phyloP scores from a whole-genome alignment of 2,888 invertebrate species.

The Reticulitermes lucifugus region DNA sequence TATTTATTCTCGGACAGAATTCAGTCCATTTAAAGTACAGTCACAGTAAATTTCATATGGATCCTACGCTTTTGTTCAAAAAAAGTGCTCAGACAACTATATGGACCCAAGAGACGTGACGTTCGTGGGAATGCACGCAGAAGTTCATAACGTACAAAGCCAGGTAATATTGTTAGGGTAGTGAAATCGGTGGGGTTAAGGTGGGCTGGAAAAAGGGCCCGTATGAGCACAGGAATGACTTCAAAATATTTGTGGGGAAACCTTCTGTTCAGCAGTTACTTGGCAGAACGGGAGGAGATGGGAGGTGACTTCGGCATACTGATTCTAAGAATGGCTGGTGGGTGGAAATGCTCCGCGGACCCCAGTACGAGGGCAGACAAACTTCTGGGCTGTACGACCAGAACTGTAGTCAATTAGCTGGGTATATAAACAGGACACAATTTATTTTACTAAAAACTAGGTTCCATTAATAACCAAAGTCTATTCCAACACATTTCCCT shows the following conservation, averaged over 20 bases:
- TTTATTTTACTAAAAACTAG: no score
- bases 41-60: neutral
- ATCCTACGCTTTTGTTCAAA: neutral
- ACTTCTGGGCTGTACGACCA: no score
- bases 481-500: no score
- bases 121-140: neutral
- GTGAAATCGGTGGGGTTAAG: neutral
- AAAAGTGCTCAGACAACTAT: neutral
- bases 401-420: no score
- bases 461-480: no score
- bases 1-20: constrained; percentile 15
- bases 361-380: no score
- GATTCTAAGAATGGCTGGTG: no score
- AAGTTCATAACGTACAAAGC: neutral
- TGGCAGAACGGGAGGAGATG: neutral
- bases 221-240: neutral
- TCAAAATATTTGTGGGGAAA: neutral
- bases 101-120: neutral
- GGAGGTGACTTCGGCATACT: neutral
- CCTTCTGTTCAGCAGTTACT: neutral
- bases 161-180: neutral
- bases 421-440: no score
- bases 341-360: no score
- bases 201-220: neutral
- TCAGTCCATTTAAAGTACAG: constrained; percentile 6